phyloP scores from a whole-genome alignment of 64 coral and sea anemone genomes.

The Pocillopora verrucosa region DNA sequence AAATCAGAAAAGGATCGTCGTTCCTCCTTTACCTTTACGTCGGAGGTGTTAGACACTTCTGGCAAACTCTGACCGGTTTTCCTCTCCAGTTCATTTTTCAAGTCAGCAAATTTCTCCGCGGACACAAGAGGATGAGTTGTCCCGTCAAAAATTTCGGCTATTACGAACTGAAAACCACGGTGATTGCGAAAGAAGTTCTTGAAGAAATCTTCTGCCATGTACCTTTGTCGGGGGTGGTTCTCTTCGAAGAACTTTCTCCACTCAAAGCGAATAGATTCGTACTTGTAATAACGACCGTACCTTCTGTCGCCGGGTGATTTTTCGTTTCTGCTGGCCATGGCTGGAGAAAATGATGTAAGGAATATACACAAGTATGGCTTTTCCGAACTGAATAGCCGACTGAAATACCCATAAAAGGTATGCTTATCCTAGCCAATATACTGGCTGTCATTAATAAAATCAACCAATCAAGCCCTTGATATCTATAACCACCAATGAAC shows the following conservation, averaged over 20 bases:
- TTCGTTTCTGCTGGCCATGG: background rate
- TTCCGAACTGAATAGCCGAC: background rate
- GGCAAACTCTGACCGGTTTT: conserved; percentile 9
- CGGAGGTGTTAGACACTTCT: background rate
- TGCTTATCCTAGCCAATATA: background rate
- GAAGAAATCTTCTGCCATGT: conserved; percentile 19
- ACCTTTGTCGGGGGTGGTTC: background rate
- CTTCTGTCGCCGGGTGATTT: background rate
- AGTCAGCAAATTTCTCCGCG: background rate
- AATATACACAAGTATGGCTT: background rate
- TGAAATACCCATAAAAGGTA: background rate
- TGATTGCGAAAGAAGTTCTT: conserved; percentile 31
- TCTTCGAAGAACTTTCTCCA: conserved; percentile 32
- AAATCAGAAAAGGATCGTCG: conserved; percentile 15
- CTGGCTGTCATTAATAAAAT: background rate
- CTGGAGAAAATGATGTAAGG: background rate
- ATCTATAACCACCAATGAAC: background rate
- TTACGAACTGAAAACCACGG: conserved; percentile 23
- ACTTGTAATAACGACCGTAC: conserved; percentile 34
- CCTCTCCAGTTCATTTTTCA: conserved; percentile 42
- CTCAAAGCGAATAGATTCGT: conserved; percentile 48
- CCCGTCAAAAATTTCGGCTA: conserved; percentile 48
- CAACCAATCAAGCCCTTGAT: background rate
- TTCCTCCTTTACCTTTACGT: background rate
- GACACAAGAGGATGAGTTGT: conserved; percentile 34